Evolutionary conservation across 2,113 vertebrate genomes (phyloP), one percentile per base, ranked within the genome.

Genomic region (Psephotus haematonotus): DNA sequence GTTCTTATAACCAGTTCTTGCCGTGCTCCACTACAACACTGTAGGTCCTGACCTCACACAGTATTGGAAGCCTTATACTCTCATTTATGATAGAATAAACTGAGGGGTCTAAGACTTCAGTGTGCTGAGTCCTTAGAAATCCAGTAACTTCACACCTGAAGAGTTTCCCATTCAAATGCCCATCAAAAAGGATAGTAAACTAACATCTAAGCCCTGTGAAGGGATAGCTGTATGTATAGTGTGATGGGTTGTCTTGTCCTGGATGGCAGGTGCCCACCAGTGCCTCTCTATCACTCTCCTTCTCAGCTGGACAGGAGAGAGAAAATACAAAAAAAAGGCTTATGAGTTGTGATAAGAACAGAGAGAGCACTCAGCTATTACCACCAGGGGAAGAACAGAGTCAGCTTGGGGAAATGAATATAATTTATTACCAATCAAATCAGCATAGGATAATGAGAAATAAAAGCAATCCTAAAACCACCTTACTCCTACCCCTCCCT

Each of bases 311-410:
- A 41, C 9, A 50, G 22, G 3, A 6, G 3, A 71, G 5, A 43
- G 8, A 82, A 92, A 74, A 75, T 33, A 50, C 1, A 39, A 43
- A 1, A 5, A 43, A 67, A 67, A 37, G 17, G 2, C 11, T 83
- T 2, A 1, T 27, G 4, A 9, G 11, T 18, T 20, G 5, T 71
- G 11, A 19, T 4, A 17, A 64, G 31, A 16, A 4, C 24, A 64
- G n/a, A 50, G 29, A 86, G 3, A 57, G 31, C 11, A 28, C 4
- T 39, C 17, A 44, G 1, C 10, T 18, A 5, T 35, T 63, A 72
- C 35, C 0, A 0, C 11, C 37, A 37, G 37, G 1, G n/a, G 11
- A 16, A 71, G 79, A 89, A 71, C 2, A 23, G 4, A 37, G 37
- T 35, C 5, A 2, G 7, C 27, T 18, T 46, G 9, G 15, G 10